phyloP scores from a whole-genome alignment of 2,113 vertebrate species.

The Psilopogon haemacephalus region DNA sequence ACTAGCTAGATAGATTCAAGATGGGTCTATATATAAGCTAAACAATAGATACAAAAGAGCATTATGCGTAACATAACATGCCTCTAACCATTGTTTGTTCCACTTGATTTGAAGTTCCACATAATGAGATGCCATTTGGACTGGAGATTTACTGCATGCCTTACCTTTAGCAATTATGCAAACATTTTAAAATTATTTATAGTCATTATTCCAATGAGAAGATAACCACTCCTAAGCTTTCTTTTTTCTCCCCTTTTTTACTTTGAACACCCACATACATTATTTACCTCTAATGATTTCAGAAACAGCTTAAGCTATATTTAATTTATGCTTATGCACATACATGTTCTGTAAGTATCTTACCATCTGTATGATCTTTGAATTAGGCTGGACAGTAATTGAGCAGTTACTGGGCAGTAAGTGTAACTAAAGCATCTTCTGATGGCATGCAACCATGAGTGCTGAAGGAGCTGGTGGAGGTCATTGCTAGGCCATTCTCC shows the following conservation, averaged over 20 bases:
- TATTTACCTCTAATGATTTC: neutral
- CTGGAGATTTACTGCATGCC: slow-evolving; percentile 32
- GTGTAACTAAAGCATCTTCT: neutral
- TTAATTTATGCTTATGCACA: neutral
- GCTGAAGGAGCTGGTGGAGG: no score
- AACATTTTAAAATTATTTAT: neutral
- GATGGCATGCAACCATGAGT: no score
- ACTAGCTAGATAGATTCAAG: slow-evolving; percentile 48
- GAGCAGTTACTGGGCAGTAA: neutral
- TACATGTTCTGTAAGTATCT: neutral
- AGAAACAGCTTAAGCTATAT: neutral
- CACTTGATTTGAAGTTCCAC: slow-evolving; percentile 46
- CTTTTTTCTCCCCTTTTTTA: neutral
- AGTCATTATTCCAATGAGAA: slow-evolving; percentile 8
- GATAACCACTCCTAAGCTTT: neutral
- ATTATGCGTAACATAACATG: slow-evolving; percentile 44
- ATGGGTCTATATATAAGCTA: slow-evolving; percentile 42
- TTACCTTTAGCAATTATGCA: slow-evolving; percentile 23
- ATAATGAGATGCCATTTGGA: slow-evolving; percentile 24
- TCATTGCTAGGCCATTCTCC: no score
- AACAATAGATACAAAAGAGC: slow-evolving; percentile 56
- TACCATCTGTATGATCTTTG: neutral
- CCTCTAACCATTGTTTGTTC: slow-evolving; percentile 63
- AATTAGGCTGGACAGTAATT: neutral
- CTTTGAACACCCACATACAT: neutral